These are phyloP conservation scores for Natator depressus DNA, from an alignment of 2,113 vertebrate species.

Conservation along the genomic window DNA sequence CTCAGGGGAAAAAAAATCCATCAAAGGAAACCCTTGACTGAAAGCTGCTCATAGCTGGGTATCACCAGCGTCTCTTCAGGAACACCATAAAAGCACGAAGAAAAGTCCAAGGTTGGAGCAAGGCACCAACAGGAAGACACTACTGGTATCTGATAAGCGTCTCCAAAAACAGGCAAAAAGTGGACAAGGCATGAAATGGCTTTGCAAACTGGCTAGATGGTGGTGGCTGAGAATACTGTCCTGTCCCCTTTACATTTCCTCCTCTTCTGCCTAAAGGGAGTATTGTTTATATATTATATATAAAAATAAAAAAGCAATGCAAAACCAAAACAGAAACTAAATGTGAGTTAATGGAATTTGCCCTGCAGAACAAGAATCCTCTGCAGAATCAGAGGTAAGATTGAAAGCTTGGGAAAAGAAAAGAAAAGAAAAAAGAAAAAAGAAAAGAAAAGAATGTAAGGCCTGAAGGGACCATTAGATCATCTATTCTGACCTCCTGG, in stretches of 20 bases:
- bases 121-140: background rate
- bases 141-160: background rate
- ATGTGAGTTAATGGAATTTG: background rate
- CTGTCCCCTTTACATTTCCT: background rate
- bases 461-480: background rate
- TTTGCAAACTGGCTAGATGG: background rate
- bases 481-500: background rate
- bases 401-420: background rate
- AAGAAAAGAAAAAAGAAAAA: too few relatives aligned
- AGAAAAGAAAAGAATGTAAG: background rate
- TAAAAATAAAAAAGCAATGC: background rate
- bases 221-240: background rate
- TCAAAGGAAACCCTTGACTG: conserved; percentile 38
- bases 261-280: background rate
- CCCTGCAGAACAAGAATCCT: background rate
- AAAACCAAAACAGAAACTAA: background rate
- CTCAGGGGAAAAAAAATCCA: conserved; percentile 43
- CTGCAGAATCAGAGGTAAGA: background rate
- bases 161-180: background rate
- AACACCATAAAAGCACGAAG: background rate
- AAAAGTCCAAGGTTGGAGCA: background rate
- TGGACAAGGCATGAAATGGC: background rate
- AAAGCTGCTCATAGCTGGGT: conserved; percentile 20
- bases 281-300: background rate
- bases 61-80: conserved; percentile 25